Evolutionary conservation across 2,797 vertebrate species (phyloP), one percentile per base, ranked within the genome.

Genomic region (Anguilla pacifica): DNA sequence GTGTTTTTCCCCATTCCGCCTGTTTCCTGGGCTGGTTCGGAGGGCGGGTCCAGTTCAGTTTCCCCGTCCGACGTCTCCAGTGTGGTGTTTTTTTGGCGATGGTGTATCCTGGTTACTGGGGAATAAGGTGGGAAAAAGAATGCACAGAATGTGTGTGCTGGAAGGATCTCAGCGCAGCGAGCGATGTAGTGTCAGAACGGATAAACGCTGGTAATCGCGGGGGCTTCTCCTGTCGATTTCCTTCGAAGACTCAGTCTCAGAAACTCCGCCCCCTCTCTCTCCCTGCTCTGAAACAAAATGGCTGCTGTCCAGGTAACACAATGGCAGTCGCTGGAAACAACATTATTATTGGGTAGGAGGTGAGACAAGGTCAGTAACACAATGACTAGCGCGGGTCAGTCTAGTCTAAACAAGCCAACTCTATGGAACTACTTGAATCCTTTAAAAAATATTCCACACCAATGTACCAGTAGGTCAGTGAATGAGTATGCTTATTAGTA

Each of bases 181-280:
- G 90, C 46, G 0, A 85, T 89, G 86, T 85, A 87, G 89, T 89
- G 83, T 91, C 88, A 87, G 88, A 91, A 87, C 89, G 88, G 92
- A 91, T 92, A 90, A 91, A 89, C 72, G 72, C 89, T 87, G 57
- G 82, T 90, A 90, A 91, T 91, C 86, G 89, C 86, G 88, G 22
- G 57, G 19, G 6, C 28, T 70, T 57, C 82, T 53, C 25, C 67
- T 17, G 4, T n/a, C 53, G 28, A 35, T 22, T 55, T 39, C 15
- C 39, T 39, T n/a, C 35, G 61, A 82, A 43, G 35, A 81, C 31
- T 86, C 53, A 57, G 87, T 25, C 51, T 72, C 61, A 64, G 39
- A 15, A 17, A 13, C 59, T 31, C 31, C 31, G 31, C 17, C 25
- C 11, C 57, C 51, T 35, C 0, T 22, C 3, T 2, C 39, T 43